These are phyloP conservation scores for Altica lythri DNA, from an alignment of 2,888 invertebrate species.

Conservation along the genomic window DNA sequence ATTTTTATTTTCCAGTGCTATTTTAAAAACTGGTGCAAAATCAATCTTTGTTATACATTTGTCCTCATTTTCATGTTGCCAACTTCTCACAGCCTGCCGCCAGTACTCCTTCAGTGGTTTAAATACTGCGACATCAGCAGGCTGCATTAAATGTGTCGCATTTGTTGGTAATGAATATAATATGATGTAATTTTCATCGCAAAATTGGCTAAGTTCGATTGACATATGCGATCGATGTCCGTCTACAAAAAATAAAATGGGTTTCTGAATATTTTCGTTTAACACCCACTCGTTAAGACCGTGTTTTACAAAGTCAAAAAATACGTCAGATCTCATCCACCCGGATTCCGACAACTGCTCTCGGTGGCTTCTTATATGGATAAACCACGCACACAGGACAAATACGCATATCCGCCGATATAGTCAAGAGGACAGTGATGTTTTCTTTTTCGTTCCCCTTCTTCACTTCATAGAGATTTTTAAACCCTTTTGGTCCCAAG, in stretches of 20 bases:
- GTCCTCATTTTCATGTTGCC: too few species aligned
- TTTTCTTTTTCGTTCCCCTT: conserved; percentile 32
- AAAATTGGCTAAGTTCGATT: neutral
- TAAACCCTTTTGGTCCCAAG: conserved; percentile 24
- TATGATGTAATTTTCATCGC: neutral
- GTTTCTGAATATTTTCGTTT: conserved; percentile 31
- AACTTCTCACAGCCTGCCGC: too few species aligned
- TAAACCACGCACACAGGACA: conserved; percentile 20
- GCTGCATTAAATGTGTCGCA: neutral
- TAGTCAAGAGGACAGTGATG: conserved; percentile 30
- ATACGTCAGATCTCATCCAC: conserved; percentile 40
- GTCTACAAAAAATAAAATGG: conserved; percentile 43
- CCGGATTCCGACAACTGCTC: conserved; percentile 37
- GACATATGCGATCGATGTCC: conserved; percentile 32
- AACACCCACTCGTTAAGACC: conserved; percentile 34
- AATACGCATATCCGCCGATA: conserved; percentile 25
- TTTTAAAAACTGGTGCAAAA: too few species aligned
- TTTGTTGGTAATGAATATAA: neutral
- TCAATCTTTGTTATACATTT: too few species aligned
- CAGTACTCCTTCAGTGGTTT: too few species aligned
- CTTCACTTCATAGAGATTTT: conserved; percentile 26
- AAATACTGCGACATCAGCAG: conserved; percentile 1
- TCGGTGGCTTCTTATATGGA: conserved; percentile 33
- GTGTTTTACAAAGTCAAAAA: conserved; percentile 40
- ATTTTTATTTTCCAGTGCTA: too few species aligned